Evolutionary conservation across 2,888 invertebrate genomes (phyloP), one percentile per base, ranked within the genome.

Genomic region (Agrotis puta): DNA sequence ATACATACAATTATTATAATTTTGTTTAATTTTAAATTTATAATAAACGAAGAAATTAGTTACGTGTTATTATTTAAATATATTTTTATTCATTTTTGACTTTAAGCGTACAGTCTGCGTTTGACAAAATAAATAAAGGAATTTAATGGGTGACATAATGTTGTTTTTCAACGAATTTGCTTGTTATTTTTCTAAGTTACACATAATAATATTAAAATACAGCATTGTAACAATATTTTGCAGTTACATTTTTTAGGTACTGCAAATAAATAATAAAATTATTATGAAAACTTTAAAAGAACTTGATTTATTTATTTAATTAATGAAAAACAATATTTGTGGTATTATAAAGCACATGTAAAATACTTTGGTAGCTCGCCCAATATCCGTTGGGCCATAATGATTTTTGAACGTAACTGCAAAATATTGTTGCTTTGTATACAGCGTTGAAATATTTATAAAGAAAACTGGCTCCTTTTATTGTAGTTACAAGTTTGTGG

Each of bases 141-240:
- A 53, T 72, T 58, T 70, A 33, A 63, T 67, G 65, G 54, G 22
- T 58, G 62, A 50, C n/a, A 39, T 6, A 33, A 14, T 66, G 71
- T 83, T 83, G 62, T 53, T 66, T 50, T 62, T 56, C 69, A 77
- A 70, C 64, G 64, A 58, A 56, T 54, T 27, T 81, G 64, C 82
- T 82, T 79, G 82, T 78, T 77, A 65, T 63, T 77, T 50, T 78
- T 78, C 33, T 61, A 51, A 77, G 56, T 81, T 82, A 65, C 50
- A 65, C 45, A 65, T 56, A 45, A n/a, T 70, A 20, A 33, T 56
- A 56, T 58, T 20, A 43, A 74, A n/a, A 54, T 50, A 51, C 61
- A 63, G 47, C 33, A 47, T 64, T 65, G 45, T 39, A 20, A 50
- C 24, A n/a, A 64, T 74, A 78, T 71, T 78, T 77, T 63, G 69